These are phyloP conservation scores for Ennomos erosarius DNA, from an alignment of 2,888 invertebrate species.

Conservation along the genomic window DNA sequence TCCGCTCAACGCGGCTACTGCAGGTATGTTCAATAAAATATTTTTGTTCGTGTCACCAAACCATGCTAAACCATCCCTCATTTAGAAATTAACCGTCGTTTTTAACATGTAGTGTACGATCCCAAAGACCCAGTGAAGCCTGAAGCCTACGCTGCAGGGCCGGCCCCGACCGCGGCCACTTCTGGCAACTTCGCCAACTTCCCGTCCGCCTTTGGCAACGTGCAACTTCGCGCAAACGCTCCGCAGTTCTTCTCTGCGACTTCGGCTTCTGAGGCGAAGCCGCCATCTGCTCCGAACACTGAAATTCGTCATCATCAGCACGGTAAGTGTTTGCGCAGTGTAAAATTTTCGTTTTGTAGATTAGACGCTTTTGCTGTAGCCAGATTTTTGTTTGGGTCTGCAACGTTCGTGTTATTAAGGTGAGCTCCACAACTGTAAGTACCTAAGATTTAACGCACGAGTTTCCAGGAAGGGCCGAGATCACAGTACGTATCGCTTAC, in stretches of 20 bases:
- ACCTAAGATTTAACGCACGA: too few relatives aligned
- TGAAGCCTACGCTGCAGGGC: constrained; percentile 6
- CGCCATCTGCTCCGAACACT: constrained; percentile 5
- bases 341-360: too few relatives aligned
- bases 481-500: too few relatives aligned
- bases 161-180: constrained; percentile 23
- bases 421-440: too few relatives aligned
- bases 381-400: too few relatives aligned
- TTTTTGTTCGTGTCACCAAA: background rate
- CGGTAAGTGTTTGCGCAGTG: constrained; percentile 49
- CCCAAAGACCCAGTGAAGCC: constrained; percentile 57
- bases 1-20: constrained; percentile 65
- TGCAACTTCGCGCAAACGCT: too few relatives aligned
- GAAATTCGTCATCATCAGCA: constrained; percentile 51
- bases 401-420: too few relatives aligned
- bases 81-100: constrained; percentile 20
- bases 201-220: constrained; percentile 4
- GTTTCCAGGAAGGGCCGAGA: too few relatives aligned
- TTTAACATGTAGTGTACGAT: constrained; percentile 69
- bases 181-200: constrained; percentile 24
- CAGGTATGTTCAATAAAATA: constrained; percentile 55
- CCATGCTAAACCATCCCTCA: background rate
- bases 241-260: too few relatives aligned
- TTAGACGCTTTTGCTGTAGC: too few relatives aligned
- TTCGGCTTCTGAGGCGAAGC: constrained; percentile 6